These are phyloP conservation scores for Rachycentron canadum DNA, from an alignment of 2,797 vertebrate species.

Conservation along the genomic window DNA sequence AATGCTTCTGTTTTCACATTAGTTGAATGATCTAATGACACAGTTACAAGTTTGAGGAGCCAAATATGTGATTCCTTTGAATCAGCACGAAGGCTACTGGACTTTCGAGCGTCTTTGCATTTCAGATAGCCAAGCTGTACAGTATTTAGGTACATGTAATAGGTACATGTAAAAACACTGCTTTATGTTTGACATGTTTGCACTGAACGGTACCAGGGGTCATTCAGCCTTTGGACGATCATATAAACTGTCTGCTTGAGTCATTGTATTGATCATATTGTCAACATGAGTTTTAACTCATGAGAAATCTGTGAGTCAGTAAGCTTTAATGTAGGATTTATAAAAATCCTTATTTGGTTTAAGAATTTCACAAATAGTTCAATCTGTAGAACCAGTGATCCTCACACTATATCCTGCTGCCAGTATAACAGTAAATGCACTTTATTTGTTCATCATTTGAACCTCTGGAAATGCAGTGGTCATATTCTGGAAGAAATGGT, in stretches of 20 bases:
- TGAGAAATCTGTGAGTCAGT: no score
- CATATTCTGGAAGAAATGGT: constrained; percentile 61
- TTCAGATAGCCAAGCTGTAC: neutral
- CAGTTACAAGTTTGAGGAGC: neutral
- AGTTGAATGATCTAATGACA: neutral
- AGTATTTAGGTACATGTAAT: neutral
- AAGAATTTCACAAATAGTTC: neutral
- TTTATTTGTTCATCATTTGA: constrained; percentile 50
- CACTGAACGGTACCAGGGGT: constrained; percentile 10
- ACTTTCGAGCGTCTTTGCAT: neutral
- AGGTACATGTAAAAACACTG: neutral
- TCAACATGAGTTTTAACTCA: neutral
- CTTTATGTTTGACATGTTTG: neutral
- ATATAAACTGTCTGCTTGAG: no score
- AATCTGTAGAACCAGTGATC: constrained; percentile 8
- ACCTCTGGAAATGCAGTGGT: constrained; percentile 46
- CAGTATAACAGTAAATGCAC: constrained; percentile 6
- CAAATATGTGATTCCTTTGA: neutral
- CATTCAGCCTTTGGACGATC: constrained; percentile 1
- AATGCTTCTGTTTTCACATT: neutral
- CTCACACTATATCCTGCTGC: neutral
- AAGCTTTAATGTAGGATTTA: neutral
- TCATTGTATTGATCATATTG: neutral
- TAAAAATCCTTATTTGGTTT: neutral
- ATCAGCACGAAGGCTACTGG: neutral